Base-by-base conservation (phyloP, 2,888 invertebrate genomes). In the Leptothorax acervorum region DNA sequence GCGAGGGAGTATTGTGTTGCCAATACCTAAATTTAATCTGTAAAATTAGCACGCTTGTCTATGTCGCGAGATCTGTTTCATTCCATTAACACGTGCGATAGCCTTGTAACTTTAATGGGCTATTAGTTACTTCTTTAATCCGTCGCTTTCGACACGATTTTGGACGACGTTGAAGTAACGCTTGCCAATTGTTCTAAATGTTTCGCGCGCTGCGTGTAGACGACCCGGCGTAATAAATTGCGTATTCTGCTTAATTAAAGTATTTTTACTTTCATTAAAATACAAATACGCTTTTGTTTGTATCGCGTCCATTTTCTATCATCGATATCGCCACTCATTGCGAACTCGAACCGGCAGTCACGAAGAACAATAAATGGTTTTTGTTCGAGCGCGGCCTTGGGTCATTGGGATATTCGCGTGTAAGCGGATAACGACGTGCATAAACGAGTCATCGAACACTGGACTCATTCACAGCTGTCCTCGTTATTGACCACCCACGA, bases 381-480 rank as follows among this genome's bases (percentile, higher is more conserved):
- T 89, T 90, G 89, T 87, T 78, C 76, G 79, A 51, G 83, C 78
- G 82, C 84, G 86, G 76, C 82, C 85, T 82, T 83, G 85, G 91
- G 87, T 91, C 91, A 91, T 91, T 90, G 89, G 90, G 88, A 89
- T 90, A 91, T 90, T 89, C 88, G 83, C 90, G 85, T 89, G 91
- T 90, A 91, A 90, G 91, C 89, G 87, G 91, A 91, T 89, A 91
- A 91, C 91, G 88, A 87, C 81, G 90, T 86, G 90, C 90, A 89
- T 89, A 88, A 91, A 91, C 88, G 88, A 89, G 88, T 88, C 90
- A 89, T 90, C 91, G 89, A 89, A 91, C 90, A 91, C 89, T 92
- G 89, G 90, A 84, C 88, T 91, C 92, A 92, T 91, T 90, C 91
- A 92, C 89, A 84, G 88, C 89, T 91, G 91, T 91, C 89, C 90